Evolutionary conservation across 2,888 invertebrate genomes (phyloP).

Genomic region (Melikaiella ostensackeni): DNA sequence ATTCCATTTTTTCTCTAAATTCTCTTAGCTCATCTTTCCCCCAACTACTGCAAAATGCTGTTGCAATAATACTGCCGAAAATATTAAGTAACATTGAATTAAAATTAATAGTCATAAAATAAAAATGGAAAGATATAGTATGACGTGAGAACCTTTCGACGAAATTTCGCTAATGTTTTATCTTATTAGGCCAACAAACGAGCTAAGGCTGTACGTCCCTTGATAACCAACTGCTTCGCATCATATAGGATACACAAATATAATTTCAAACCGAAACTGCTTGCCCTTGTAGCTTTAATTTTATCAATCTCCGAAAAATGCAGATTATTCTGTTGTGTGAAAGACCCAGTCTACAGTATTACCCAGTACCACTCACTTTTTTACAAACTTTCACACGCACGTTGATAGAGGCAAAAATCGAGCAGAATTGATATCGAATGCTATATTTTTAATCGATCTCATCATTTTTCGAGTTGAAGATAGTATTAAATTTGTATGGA

Average conservation of each 20-base stretch:
- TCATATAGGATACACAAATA: not conserved
- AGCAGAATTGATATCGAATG: not conserved
- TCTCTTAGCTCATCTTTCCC: too few relatives aligned
- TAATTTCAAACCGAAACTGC: not conserved
- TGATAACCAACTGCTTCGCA: conserved; percentile 2
- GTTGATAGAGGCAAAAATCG: not conserved
- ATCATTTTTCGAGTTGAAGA: not conserved
- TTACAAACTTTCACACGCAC: not conserved
- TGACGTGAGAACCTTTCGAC: not conserved
- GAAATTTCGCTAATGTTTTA: not conserved
- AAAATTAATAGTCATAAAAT: not conserved
- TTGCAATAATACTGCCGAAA: too few relatives aligned
- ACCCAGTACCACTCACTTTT: not conserved
- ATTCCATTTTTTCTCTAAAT: too few relatives aligned
- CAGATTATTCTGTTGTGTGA: not conserved
- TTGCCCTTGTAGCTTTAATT: not conserved
- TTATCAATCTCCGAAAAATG: not conserved
- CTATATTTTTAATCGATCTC: not conserved
- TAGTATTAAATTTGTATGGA: too few relatives aligned
- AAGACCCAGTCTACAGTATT: not conserved
- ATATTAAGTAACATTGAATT: not conserved
- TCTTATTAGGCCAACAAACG: too few relatives aligned
- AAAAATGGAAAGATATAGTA: not conserved
- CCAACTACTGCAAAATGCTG: too few relatives aligned
- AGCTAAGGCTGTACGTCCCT: too few relatives aligned